Evolutionary conservation across 2,113 vertebrate genomes (phyloP).

Genomic region (Corythornis vintsioides): DNA sequence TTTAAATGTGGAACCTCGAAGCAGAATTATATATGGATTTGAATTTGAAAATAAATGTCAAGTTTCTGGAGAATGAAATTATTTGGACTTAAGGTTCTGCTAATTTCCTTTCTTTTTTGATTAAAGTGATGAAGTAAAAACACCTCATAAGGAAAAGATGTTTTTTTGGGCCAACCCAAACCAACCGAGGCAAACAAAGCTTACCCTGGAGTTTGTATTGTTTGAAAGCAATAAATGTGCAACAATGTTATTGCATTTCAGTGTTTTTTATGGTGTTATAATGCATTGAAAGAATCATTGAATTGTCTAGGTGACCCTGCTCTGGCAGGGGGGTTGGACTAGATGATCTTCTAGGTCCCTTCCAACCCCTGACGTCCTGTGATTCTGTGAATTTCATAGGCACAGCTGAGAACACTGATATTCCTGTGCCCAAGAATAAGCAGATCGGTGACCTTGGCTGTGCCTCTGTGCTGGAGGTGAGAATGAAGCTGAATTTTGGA

Average conservation of each 20-base stretch:
- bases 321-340: too few relatives aligned
- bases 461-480: neutral
- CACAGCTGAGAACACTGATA: neutral
- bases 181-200: slow-evolving; percentile 1
- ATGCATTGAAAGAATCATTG: neutral
- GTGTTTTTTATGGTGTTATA: slow-evolving; percentile 3
- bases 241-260: slow-evolving; percentile 14
- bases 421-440: neutral
- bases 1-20: neutral
- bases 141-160: neutral
- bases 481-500: neutral
- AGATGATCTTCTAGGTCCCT: too few relatives aligned
- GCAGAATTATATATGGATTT: neutral
- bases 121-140: neutral
- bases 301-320: too few relatives aligned
- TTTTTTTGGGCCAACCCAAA: neutral
- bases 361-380: too few relatives aligned
- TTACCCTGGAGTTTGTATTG: slow-evolving; percentile 1
- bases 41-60: neutral
- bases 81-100: neutral
- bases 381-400: too few relatives aligned
- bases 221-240: slow-evolving; percentile 34
- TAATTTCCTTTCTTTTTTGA: neutral
- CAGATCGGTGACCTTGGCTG: neutral
- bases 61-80: neutral